A percentile compares a stretch with the other conserved stretches of the same genome.
These are phyloP conservation scores for Tineola bisselliella DNA, from an alignment of 2,888 invertebrate genomes.

Conservation along the genomic window DNA sequence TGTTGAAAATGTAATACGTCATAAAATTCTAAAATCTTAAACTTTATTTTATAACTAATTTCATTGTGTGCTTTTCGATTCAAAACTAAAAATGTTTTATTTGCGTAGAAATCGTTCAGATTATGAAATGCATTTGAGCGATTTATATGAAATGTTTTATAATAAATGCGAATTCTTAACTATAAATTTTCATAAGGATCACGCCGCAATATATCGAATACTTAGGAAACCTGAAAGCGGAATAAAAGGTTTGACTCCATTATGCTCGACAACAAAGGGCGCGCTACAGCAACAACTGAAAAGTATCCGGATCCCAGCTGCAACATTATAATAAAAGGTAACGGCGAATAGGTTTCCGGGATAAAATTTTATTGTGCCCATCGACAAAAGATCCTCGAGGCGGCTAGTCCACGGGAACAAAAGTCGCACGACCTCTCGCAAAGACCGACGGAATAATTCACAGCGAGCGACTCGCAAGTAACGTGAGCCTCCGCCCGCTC, in stretches of 20 bases:
- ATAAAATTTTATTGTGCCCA: conserved; percentile 62
- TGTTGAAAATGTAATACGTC: too few relatives aligned
- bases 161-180: background rate
- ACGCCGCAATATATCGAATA: conserved; percentile 20
- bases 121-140: background rate
- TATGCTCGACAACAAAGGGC: conserved; percentile 48
- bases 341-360: conserved; percentile 61
- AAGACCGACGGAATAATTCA: conserved; percentile 12
- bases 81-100: too few relatives aligned
- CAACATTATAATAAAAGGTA: conserved; percentile 65
- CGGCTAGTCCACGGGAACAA: conserved; percentile 21
- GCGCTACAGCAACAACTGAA: conserved; percentile 31
- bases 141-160: background rate
- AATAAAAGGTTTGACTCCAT: conserved; percentile 56
- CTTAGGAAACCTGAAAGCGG: conserved; percentile 45
- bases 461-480: conserved; percentile 10
- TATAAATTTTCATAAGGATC: conserved; percentile 11
- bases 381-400: conserved; percentile 43
- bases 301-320: conserved; percentile 53
- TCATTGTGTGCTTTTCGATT: too few relatives aligned
- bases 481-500: conserved; percentile 2
- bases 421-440: conserved; percentile 21
- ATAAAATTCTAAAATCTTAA: too few relatives aligned
- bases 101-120: background rate
- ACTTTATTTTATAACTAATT: too few relatives aligned